These are phyloP conservation scores for Bhutanitis thaidina DNA, from an alignment of 2,888 invertebrate genomes.

Conservation along the genomic window DNA sequence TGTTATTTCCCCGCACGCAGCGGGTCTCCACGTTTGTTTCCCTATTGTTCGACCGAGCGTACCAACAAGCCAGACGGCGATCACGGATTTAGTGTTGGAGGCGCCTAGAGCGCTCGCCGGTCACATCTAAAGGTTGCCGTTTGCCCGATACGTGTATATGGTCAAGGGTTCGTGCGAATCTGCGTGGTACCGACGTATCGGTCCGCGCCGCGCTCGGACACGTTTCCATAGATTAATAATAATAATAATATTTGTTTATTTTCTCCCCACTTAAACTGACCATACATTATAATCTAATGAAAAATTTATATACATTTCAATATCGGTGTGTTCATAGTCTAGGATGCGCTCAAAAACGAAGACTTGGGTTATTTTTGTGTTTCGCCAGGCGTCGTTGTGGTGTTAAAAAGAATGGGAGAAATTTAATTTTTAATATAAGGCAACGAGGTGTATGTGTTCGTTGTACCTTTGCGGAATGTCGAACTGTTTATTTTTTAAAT, in stretches of 20 bases:
- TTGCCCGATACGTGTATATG: background rate
- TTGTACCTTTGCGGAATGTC: no score
- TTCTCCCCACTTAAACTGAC: no score
- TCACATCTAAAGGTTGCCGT: background rate
- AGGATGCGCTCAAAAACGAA: constrained; percentile 2
- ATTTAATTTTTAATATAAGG: background rate
- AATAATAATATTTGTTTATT: no score
- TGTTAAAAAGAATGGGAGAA: background rate
- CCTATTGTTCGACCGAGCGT: background rate
- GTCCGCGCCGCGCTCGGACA: background rate
- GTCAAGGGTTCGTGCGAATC: background rate
- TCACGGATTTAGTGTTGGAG: background rate
- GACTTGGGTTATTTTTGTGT: background rate
- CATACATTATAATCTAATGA: no score
- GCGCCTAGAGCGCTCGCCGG: background rate
- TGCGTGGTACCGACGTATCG: background rate
- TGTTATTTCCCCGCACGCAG: background rate
- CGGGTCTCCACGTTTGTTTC: background rate
- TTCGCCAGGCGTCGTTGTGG: background rate
- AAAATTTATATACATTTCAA: no score
- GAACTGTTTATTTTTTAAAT: no score
- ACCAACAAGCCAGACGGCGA: background rate
- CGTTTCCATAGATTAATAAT: background rate
- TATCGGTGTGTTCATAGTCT: no score
- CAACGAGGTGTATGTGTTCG: no score